phyloP scores from a whole-genome alignment of 2,888 invertebrate genomes.

The Selenia dentaria region DNA sequence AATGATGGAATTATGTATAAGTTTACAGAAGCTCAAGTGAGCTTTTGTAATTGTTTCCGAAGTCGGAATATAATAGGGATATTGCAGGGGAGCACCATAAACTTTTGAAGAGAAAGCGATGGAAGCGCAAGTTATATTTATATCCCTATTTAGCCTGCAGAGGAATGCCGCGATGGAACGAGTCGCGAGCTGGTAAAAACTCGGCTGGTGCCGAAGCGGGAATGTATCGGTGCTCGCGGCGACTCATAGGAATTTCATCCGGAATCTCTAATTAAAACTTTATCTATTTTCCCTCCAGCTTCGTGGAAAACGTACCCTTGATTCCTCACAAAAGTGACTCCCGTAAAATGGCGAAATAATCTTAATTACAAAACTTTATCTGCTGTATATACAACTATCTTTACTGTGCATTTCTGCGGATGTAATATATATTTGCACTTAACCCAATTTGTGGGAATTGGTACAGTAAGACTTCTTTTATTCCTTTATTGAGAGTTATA shows the following conservation, averaged over 20 bases:
- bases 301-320: conserved; percentile 43
- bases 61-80: too few species aligned
- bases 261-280: conserved; percentile 84
- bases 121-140: conserved; percentile 62
- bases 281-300: conserved; percentile 62
- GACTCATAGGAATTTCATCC: conserved; percentile 73
- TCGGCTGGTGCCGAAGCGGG: conserved; percentile 69
- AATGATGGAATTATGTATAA: too few species aligned
- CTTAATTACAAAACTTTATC: conserved; percentile 33
- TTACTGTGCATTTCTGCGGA: too few species aligned
- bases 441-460: conserved; percentile 2
- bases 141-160: conserved; percentile 61
- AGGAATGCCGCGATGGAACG: conserved; percentile 62
- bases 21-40: too few species aligned
- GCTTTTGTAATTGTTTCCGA: too few species aligned
- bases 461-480: conserved; percentile 6
- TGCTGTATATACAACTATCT: too few species aligned
- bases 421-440: too few species aligned
- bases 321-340: conserved; percentile 22
- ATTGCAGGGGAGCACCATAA: conserved; percentile 31
- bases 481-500: conserved; percentile 2
- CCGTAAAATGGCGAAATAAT: conserved; percentile 16
- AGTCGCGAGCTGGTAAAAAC: conserved; percentile 72
- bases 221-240: conserved; percentile 69
- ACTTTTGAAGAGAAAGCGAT: conserved; percentile 58